Evolutionary conservation across 2,888 invertebrate species (phyloP), one percentile per base, ranked within the genome.

Genomic region (Cryptocephalus moraei): DNA sequence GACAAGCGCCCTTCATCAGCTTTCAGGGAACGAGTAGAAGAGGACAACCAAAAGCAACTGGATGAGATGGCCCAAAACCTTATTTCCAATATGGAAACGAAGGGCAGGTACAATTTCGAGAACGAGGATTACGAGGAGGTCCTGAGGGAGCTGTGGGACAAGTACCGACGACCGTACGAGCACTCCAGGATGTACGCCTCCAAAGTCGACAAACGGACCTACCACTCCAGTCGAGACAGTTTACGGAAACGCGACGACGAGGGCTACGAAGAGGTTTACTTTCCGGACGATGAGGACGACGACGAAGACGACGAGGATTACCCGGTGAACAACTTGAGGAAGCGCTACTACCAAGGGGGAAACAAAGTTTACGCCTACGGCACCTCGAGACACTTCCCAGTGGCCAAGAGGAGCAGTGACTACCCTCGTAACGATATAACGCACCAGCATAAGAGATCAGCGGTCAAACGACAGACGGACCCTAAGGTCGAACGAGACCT

Each of bases 401-500:
- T 84, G 0, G 69, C 79, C 3, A 84, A 85, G 64, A 74, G 84
- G 1, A 83, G 83, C 43, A 78, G 63, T 46, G 51, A 56, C 44
- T 43, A 48, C 13, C 39, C 41, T 13, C 47, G 49, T 8, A 49
- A 50, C 6, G 58, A 62, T 39, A 44, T 50, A 31, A 56, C 50
- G 9, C 57, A 59, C 43, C 56, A 61, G 53, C 54, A 66, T 49
- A 67, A 67, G 55, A 58, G 64, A 48, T 58, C 65, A 12, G 48
- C 58, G 4, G 55, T 57, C n/a, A 60, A 57, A 48, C 11, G 12
- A 10, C 59, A 60, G 43, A 84, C 83, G 1, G 84, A 85, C 62
- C 84, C 85, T 2, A 80, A 79, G 64, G 79, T 85, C 9, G 78
- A 80, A 32, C 77, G 80, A 63, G 85, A 85, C 59, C 66, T 86